Base-by-base conservation (phyloP, 2,113 vertebrate genomes). In the Misgurnus mizolepis region DNA sequence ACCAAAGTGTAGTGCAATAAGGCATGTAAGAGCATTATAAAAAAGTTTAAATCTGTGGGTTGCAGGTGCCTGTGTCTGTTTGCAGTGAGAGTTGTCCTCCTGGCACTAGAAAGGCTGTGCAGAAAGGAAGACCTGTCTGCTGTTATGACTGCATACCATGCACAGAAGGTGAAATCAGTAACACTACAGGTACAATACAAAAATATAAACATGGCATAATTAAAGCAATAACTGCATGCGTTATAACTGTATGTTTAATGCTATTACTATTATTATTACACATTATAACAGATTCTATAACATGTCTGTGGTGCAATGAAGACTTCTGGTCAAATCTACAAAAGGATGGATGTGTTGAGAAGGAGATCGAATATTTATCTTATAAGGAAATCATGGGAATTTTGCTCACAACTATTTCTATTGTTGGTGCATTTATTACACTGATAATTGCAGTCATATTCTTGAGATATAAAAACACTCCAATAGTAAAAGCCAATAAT, bases 121-220 rank as follows among this genome's bases (percentile, higher is more conserved):
- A 84, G 76, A 79, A 83, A 82, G 85, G 87, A 77, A 86, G 68
- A 40, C 85, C 80, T n/a, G 53, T 85, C 39, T 87, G 86, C 47
- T 87, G 84, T 70, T 87, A 83, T 83, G 85, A 88, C 76, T 88
- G 87, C 58, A 79, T 88, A 53, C 81, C 80, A 47, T 88, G 87
- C 64, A 82, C 85, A 61, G 85, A 84, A 70, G 87, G 85, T 71
- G 85, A 88, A 45, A 84, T 86, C 66, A 88, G 80, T 74, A 88
- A 88, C 47, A 9, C 39, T 5, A 88, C 85, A 83, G 84, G 87
- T 88, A 84, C 6, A 17, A 18, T n/a, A 1, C 8, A 3, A 18
- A 58, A 18, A 58, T 1, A 8, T 18, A 58, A 58, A 7, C 7
- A 47, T 8, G 8, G 5, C 2, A 47, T 1, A 47, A 0, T 47